These are phyloP conservation scores for Corapipo altera DNA, from an alignment of 2,113 vertebrate species.

Conservation along the genomic window DNA sequence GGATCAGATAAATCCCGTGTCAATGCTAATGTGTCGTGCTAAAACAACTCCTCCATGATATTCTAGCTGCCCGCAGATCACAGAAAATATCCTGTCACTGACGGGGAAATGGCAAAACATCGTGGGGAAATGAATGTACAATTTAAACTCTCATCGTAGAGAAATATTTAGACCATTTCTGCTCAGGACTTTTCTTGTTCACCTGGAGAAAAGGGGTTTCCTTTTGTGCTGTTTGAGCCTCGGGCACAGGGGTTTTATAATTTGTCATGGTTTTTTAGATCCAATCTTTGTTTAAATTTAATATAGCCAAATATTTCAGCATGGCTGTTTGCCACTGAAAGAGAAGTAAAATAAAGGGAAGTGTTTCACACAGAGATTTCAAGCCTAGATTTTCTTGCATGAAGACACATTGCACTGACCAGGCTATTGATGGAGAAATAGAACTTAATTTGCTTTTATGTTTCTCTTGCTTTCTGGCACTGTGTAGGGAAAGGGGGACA, in stretches of 20 bases:
- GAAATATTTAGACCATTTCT: background rate
- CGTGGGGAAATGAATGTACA: background rate
- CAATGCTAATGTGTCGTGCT: background rate
- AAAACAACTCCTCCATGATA: background rate
- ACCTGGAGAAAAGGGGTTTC: background rate
- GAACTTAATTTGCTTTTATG: background rate
- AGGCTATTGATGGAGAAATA: background rate
- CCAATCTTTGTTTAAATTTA: background rate
- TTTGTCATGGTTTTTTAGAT: background rate
- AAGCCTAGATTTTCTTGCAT: background rate
- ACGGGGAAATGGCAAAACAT: background rate
- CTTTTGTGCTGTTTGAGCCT: background rate
- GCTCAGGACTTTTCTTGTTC: background rate
- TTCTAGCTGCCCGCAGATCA: background rate
- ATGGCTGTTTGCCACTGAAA: background rate
- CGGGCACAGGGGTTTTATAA: background rate
- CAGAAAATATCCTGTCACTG: background rate
- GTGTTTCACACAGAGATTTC: background rate
- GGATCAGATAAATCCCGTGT: constrained; percentile 38
- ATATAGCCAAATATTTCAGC: background rate
- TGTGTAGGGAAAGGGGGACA: background rate
- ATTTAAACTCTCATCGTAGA: background rate
- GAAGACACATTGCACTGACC: background rate
- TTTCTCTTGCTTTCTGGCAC: background rate
- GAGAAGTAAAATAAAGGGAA: background rate